These are phyloP conservation scores for Poeciliopsis retropinna DNA, from an alignment of 2,113 vertebrate species.

Conservation along the genomic window DNA sequence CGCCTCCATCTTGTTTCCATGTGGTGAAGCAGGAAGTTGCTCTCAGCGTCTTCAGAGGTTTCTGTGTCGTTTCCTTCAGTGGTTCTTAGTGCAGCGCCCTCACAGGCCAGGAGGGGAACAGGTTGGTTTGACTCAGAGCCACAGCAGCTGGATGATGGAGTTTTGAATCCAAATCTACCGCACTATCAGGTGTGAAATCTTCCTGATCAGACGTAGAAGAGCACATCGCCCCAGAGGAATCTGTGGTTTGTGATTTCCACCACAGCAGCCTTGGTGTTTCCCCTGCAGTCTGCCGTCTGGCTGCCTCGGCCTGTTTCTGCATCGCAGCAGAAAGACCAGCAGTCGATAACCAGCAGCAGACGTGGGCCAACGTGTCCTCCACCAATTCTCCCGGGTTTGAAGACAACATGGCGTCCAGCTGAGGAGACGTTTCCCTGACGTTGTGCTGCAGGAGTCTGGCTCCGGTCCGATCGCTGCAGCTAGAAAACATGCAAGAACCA, in stretches of 20 bases:
- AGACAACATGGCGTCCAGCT: conserved; percentile 36
- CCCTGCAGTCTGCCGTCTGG: conserved; percentile 6
- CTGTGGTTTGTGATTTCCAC: conserved; percentile 27
- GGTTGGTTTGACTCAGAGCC: too few relatives aligned
- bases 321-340: conserved; percentile 21
- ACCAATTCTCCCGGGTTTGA: conserved; percentile 39
- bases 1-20: too few relatives aligned
- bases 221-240: conserved; percentile 11
- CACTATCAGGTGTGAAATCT: too few relatives aligned
- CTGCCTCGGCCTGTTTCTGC: conserved; percentile 26
- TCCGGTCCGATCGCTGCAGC: conserved; percentile 20
- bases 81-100: too few relatives aligned
- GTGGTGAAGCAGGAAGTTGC: too few relatives aligned
- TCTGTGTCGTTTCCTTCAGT: too few relatives aligned
- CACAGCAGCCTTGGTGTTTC: conserved; percentile 24
- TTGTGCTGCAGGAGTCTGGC: conserved; percentile 25
- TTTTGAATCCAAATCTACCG: too few relatives aligned
- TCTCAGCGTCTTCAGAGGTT: too few relatives aligned
- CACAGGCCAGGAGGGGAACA: too few relatives aligned
- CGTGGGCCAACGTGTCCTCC: conserved; percentile 53
- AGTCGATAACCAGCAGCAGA: conserved; percentile 50
- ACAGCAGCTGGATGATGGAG: background rate
- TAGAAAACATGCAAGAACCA: conserved; percentile 47
- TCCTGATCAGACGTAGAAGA: conserved; percentile 6
- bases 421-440: conserved; percentile 50